Evolutionary conservation across 2,797 vertebrate genomes (phyloP).

Genomic region (Poecilia gillii): DNA sequence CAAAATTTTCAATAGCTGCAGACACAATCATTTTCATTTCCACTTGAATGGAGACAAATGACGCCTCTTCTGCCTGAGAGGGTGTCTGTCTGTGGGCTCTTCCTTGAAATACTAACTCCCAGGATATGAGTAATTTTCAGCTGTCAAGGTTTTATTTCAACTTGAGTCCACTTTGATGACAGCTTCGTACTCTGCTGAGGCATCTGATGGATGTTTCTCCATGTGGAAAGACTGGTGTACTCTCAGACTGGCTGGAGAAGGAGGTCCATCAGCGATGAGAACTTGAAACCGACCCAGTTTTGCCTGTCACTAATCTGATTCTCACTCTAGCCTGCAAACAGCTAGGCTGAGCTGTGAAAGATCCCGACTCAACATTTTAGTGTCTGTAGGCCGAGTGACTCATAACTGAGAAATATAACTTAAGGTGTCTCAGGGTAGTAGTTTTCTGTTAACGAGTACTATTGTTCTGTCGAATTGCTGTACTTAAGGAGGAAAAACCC

Average conservation of each 20-base stretch:
- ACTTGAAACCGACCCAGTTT: background rate
- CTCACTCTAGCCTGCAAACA: background rate
- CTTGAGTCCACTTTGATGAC: constrained; percentile 42
- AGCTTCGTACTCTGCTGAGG: constrained; percentile 25
- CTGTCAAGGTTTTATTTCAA: constrained; percentile 39
- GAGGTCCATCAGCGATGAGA: background rate
- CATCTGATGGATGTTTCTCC: constrained; percentile 28
- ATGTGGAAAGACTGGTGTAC: constrained; percentile 35
- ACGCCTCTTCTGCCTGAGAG: background rate
- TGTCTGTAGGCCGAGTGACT: background rate
- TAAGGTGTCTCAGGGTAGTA: background rate
- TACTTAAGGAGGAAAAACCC: background rate
- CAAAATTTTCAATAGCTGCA: constrained; percentile 3
- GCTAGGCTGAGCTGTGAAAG: background rate
- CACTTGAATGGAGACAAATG: constrained; percentile 24
- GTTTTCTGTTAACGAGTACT: background rate
- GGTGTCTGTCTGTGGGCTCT: constrained; percentile 11
- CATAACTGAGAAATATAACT: background rate
- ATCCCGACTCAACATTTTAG: background rate
- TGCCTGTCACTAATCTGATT: background rate
- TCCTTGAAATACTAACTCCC: constrained; percentile 19
- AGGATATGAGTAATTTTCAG: constrained; percentile 27
- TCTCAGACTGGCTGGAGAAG: background rate
- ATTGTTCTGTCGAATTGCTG: background rate
- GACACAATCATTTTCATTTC: constrained; percentile 40